These are phyloP conservation scores for Bucorvus abyssinicus DNA, from an alignment of 2,797 vertebrate species.

Conservation along the genomic window DNA sequence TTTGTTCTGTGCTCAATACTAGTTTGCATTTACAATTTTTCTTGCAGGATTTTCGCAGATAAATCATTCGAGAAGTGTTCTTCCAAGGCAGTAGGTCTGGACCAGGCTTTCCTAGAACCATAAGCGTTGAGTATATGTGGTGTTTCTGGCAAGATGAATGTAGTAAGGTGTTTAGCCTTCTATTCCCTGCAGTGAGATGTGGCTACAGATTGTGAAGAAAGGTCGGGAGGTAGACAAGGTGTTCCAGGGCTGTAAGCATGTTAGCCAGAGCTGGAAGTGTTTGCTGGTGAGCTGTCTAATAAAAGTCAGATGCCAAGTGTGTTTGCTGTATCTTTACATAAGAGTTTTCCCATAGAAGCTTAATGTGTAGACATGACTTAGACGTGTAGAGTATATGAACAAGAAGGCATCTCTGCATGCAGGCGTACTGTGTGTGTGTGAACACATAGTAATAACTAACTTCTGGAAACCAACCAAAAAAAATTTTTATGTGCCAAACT, in stretches of 20 bases:
- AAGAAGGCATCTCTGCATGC: conserved; percentile 33
- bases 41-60: not conserved
- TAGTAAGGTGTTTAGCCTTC: not conserved
- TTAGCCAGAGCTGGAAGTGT: conserved; percentile 21
- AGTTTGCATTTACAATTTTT: conserved; percentile 11
- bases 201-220: not conserved
- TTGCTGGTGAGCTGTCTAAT: conserved; percentile 10
- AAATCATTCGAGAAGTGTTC: not conserved
- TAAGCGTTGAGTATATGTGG: not conserved
- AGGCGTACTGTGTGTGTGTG: not conserved
- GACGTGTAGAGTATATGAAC: not conserved
- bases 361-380: not conserved
- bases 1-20: not conserved
- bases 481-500: conserved; percentile 19
- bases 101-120: not conserved
- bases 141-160: not conserved
- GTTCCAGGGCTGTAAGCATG: not conserved
- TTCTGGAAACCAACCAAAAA: conserved; percentile 58
- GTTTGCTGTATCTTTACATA: not conserved
- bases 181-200: not conserved
- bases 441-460: conserved; percentile 31
- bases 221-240: not conserved
- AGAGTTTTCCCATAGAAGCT: not conserved
- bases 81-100: not conserved
- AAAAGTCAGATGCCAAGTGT: not conserved